Conservation (phyloP, 2,888 invertebrate genomes). For the Mayetiola destructor region DNA sequence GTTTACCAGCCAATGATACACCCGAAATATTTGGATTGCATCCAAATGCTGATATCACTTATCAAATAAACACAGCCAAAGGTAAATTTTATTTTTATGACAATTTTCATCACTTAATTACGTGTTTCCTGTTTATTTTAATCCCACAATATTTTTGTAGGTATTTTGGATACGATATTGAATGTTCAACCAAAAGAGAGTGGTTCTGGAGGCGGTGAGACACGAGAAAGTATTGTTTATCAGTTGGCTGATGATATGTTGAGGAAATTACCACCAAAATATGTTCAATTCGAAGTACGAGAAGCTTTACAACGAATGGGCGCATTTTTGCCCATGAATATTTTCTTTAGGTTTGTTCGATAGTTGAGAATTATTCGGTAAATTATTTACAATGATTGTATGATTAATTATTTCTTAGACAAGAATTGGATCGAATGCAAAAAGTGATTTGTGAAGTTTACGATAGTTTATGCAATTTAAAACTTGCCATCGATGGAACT, state of each 20-base stretch:
- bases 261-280: constrained; percentile 67
- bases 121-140: not conserved
- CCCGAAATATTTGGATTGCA: constrained; percentile 96
- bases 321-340: constrained; percentile 40
- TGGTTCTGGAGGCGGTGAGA: constrained; percentile 78
- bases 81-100: constrained; percentile 37
- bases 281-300: constrained; percentile 76
- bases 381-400: constrained; percentile 6
- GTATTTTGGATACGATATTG: constrained; percentile 82
- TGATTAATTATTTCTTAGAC: constrained; percentile 36
- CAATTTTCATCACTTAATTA: not conserved
- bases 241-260: constrained; percentile 87
- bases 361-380: not conserved
- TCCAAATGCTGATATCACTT: constrained; percentile 91
- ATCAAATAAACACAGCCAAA: constrained; percentile 92
- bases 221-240: constrained; percentile 83
- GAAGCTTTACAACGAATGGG: constrained; percentile 86
- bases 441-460: constrained; percentile 67
- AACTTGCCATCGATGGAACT: constrained; percentile 91
- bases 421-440: constrained; percentile 72
- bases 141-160: constrained; percentile 24
- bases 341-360: constrained; percentile 53
- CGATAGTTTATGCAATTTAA: constrained; percentile 71
- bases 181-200: constrained; percentile 97
- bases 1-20: constrained; percentile 69